Evolutionary conservation across 2,888 invertebrate species (phyloP), one percentile per base, ranked within the genome.

Genomic region (Girardia tigrina): DNA sequence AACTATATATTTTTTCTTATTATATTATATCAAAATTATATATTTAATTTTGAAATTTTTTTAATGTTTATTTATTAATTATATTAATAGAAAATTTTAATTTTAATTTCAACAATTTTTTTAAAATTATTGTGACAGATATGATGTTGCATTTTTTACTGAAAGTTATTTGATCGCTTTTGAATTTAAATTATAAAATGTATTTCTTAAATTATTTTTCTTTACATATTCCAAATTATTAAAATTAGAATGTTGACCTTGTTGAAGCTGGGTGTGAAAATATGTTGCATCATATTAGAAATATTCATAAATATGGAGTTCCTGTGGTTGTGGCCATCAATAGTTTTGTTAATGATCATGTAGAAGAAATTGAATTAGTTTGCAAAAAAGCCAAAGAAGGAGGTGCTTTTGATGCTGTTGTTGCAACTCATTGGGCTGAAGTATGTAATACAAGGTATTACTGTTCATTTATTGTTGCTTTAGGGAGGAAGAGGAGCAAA

Each of bases 291-390:
- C 98, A 98, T 84, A 94, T 98, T 78, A 89, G 90, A 82, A 98
- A 97, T 85, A 93, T 91, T 0, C 87, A 85, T 76, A 90, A 90
- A 82, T 94, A 90, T 85, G 91, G 92, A 28, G 87, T 98, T 14
- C 94, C 95, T 0, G 94, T 95, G 4, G 89, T 98, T 1, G 91
- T 98, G 0, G 93, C 93, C 12, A 88, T 98, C 79, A 98, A 98
- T 84, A 87, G 87, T 77, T 92, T 94, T 83, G 86, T 92, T 72
- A 89, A 90, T 77, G 97, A 98, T 83, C 90, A 93, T 0, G 84
- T 87, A 77, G 89, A 89, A 0, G 98, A 98, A 85, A 85, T 94
- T 77, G 87, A 90, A 71, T 80, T 94, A 70, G 88, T 97, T 0
- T 89, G 88, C 81, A 83, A 88, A 77, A 89, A 88, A 71, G 89